Evolutionary conservation across 2,113 vertebrate genomes (phyloP), one percentile per base, ranked within the genome.

Genomic region (Sphyrna mokarran): DNA sequence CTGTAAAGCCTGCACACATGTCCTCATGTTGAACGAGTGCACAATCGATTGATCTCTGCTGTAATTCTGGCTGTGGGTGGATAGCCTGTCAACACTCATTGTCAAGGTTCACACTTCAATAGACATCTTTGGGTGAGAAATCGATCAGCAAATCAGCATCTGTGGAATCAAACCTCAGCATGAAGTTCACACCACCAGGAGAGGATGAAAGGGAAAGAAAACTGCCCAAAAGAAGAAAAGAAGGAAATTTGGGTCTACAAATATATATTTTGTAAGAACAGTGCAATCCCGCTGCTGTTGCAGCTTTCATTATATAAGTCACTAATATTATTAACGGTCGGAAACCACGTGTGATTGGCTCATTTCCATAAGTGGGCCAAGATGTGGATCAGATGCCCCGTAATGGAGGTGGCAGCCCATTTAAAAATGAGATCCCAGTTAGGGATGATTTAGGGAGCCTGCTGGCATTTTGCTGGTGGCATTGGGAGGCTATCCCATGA

Each of bases 21-120:
- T 90, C 22, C 61, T 22, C n/a, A 37, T 63, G 61, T 66, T n/a
- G 61, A 58, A n/a, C 40, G 89, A 68, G 89, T 66, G 6, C 33
- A 93, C 33, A 37, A 93, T 93, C 61, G 10, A 93, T 93, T 33
- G 10, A 93, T 66, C 33, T 91, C 33, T 4, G n/a, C 61, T 66
- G 89, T 37, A 37, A 93, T 66, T 18, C 18, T 93, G 66, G 6
- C 61, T 66, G 18, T 20, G n/a, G 89, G 61, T 66, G 63, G 66
- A 66, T 66, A 93, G 89, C 61, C 86, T 93, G 61, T 66, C 61
- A n/a, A 93, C 33, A 93, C 89, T 93, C 89, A 18, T n/a, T 66
- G 33, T 66, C 13, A 37, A 90, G 26, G 54, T 29, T 61, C 13
- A 63, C 13, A 33, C 87, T n/a, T 33, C 29, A 63, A 61, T 61